Conservation (phyloP, 2,888 invertebrate genomes). For the Eilema sororculum region DNA sequence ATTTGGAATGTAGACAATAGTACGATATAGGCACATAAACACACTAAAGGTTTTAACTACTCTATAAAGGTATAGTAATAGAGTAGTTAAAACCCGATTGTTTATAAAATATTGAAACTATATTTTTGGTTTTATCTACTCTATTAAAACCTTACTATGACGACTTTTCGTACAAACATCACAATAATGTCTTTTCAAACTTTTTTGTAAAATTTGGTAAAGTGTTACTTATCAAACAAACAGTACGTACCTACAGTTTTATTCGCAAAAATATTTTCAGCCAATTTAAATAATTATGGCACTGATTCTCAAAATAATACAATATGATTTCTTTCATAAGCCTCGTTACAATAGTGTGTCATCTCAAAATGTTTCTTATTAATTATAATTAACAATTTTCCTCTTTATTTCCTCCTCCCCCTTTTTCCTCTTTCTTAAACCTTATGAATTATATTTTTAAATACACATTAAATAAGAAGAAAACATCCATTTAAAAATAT, state of each 20-base stretch:
- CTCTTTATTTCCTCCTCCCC: no score
- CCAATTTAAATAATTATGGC: slow-evolving; percentile 50
- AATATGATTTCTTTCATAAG: slow-evolving; percentile 25
- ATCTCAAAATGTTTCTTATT: slow-evolving; percentile 36
- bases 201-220: background rate
- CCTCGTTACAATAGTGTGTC: slow-evolving; percentile 35
- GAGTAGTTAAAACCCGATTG: no score
- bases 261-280: slow-evolving; percentile 25
- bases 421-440: no score
- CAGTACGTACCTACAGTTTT: slow-evolving; percentile 10
- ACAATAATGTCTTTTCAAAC: background rate
- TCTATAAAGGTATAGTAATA: background rate
- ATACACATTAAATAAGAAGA: no score
- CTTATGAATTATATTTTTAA: no score
- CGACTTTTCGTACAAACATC: background rate
- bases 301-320: slow-evolving; percentile 41
- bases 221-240: slow-evolving; percentile 24
- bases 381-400: background rate
- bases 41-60: no score
- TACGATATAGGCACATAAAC: no score
- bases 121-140: background rate
- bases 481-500: no score
- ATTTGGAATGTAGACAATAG: background rate
- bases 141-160: background rate
- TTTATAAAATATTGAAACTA: no score